A percentile compares a stretch with the other conserved stretches of the same genome.
Evolutionary conservation across 2,888 invertebrate genomes (phyloP).

Genomic region (Hirtodrosophila confusa): DNA sequence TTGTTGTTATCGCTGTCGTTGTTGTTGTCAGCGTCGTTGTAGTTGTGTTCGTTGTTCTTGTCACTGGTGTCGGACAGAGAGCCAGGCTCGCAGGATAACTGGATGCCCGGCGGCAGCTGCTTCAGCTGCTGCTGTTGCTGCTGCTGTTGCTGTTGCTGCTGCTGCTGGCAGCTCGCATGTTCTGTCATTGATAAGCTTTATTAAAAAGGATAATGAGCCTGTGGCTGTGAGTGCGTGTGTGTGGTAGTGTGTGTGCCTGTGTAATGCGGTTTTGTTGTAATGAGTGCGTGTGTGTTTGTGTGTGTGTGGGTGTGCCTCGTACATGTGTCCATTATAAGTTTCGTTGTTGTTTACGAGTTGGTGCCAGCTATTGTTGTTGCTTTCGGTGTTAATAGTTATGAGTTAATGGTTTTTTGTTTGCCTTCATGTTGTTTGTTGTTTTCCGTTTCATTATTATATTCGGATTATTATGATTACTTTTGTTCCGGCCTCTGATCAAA

Average conservation of each 20-base stretch:
- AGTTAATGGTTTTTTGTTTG: conserved; percentile 78
- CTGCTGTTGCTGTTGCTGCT: conserved; percentile 52
- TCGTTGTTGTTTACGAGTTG: conserved; percentile 75
- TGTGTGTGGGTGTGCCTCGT: conserved; percentile 41
- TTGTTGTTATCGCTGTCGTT: conserved; percentile 25
- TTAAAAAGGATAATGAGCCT: conserved; percentile 79
- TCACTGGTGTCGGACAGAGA: conserved; percentile 39
- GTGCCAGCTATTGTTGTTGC: conserved; percentile 30
- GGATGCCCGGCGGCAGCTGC: conserved; percentile 48
- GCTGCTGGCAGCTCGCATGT: conserved; percentile 76
- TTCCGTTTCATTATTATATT: conserved; percentile 74
- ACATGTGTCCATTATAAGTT: conserved; percentile 81
- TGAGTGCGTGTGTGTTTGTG: conserved; percentile 13
- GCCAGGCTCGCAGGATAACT: conserved; percentile 50
- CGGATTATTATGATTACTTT: conserved; percentile 77
- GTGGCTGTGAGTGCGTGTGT: conserved; percentile 44
- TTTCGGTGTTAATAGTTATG: conserved; percentile 74
- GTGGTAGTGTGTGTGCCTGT: conserved; percentile 14
- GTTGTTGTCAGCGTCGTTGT: conserved; percentile 31
- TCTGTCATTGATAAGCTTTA: conserved; percentile 80
- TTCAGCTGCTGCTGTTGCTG: conserved; percentile 33
- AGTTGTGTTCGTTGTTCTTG: conserved; percentile 52
- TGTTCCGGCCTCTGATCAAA: conserved; percentile 75
- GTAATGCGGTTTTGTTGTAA: conserved; percentile 65
- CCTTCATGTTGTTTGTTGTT: conserved; percentile 47